These are phyloP conservation scores for Corythoichthys intestinalis DNA, from an alignment of 2,113 vertebrate species.

Conservation along the genomic window DNA sequence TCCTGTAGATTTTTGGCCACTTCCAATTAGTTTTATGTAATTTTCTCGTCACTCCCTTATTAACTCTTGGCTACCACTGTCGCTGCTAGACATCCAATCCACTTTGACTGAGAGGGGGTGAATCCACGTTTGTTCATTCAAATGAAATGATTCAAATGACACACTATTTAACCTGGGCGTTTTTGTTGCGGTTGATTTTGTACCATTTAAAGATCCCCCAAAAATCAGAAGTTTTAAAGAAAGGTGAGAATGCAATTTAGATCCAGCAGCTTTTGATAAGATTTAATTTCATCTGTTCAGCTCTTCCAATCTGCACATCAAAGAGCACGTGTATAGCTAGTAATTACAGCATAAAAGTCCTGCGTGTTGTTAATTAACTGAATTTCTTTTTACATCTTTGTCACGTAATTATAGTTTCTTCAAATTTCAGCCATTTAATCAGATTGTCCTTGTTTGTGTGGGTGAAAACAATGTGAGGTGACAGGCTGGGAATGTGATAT, in stretches of 20 bases:
- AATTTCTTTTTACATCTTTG: neutral
- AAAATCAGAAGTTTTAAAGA: neutral
- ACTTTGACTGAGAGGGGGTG: too few relatives aligned
- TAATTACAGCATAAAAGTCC: constrained; percentile 22
- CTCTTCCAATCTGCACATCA: neutral
- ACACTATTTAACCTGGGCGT: too few relatives aligned
- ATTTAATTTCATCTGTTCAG: neutral
- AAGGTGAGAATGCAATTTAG: neutral
- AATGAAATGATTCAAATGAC: too few relatives aligned
- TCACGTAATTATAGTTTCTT: neutral
- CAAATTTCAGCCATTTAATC: neutral
- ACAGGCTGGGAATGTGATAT: neutral
- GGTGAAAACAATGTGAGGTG: constrained; percentile 1
- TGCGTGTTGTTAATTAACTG: constrained; percentile 13
- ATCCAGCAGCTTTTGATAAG: neutral
- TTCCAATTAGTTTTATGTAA: too few relatives aligned
- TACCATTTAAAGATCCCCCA: neutral
- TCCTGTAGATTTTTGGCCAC: too few relatives aligned
- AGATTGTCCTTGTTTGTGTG: neutral
- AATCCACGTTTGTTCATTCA: too few relatives aligned
- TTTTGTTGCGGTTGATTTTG: too few relatives aligned
- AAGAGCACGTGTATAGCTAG: neutral
- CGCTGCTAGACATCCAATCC: too few relatives aligned
- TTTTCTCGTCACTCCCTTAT: too few relatives aligned
- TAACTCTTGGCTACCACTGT: too few relatives aligned